Conservation (phyloP, 1,140 invertebrate species). For the Colletes latitarsis region DNA sequence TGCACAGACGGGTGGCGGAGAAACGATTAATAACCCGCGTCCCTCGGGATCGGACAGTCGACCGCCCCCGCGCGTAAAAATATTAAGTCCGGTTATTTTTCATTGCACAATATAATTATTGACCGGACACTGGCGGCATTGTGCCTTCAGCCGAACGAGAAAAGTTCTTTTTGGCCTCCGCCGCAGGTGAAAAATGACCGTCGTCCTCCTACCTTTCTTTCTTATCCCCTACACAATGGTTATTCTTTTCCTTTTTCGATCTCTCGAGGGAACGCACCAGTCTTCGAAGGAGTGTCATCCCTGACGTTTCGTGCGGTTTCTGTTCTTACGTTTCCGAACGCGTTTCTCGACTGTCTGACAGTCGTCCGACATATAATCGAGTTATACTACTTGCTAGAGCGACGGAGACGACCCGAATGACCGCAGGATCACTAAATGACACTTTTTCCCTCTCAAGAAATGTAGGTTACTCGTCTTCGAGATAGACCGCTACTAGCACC, state of each 20-base stretch:
- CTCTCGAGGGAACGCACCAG: neutral
- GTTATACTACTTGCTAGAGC: neutral
- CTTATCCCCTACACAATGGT: slow-evolving; percentile 14
- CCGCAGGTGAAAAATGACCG: slow-evolving; percentile 63
- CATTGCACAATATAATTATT: slow-evolving; percentile 69
- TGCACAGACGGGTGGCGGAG: slow-evolving; percentile 72
- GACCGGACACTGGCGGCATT: slow-evolving; percentile 48
- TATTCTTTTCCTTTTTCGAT: neutral
- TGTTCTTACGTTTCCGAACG: neutral
- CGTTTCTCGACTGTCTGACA: slow-evolving; percentile 20
- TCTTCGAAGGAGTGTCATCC: neutral
- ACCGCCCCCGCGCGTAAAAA: slow-evolving; percentile 48
- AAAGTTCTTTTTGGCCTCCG: slow-evolving; percentile 45
- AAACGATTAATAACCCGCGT: slow-evolving; percentile 50
- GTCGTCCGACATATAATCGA: neutral
- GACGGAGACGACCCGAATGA: no score
- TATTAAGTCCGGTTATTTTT: slow-evolving; percentile 69
- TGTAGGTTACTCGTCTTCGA: no score
- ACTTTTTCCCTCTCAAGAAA: no score
- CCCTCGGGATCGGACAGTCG: neutral
- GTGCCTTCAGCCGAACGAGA: slow-evolving; percentile 50
- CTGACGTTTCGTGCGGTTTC: neutral
- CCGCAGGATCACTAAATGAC: no score
- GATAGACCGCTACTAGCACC: no score
- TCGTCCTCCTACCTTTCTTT: slow-evolving; percentile 30